Evolutionary conservation across 2,113 vertebrate species (phyloP), one percentile per base, ranked within the genome.

Genomic region (Megaptera novaeangliae): DNA sequence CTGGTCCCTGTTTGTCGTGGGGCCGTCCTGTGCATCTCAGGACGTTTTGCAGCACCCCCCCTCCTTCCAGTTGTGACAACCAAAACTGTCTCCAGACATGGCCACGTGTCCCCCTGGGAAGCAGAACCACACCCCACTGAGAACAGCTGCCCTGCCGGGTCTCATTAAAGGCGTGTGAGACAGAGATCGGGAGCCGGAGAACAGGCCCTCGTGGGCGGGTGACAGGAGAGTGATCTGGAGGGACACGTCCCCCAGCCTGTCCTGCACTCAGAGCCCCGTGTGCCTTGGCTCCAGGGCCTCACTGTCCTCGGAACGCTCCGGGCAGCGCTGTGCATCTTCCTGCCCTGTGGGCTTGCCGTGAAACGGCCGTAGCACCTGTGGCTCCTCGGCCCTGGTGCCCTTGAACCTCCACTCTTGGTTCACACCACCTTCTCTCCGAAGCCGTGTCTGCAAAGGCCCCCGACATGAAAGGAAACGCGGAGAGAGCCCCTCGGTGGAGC

Each of bases 171-270:
- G 9, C 25, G 2, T 17, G 10, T 12, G 29, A 2, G 68, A 34
- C 57, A 13, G 74, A 36, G 15, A 3, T 1, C 1, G 2, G 92
- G 80, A 49, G 69, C 7, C 7, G 0, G 29, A 55, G 52, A 5
- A 0, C 0, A 6, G 59, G 21, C 36, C 25, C 57, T 12, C 25
- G 41, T 0, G 5, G 75, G 64, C 0, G 14, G 34, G 34, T 1
- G 36, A 8, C 20, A 8, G 3, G 59, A 46, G 8, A 12, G 29
- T 6, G 41, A 0, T 17, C 11, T 0, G 23, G 27, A 55, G 85
- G 85, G 55, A 10, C 10, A 0, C 0, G 2, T 4, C 2, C 6
- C 8, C 8, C 15, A 1, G 17, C 2, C 5, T 1, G 46, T 39
- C 46, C 18, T 9, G 1, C n/a, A 17, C 18, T 44, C 57, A 78